Evolutionary conservation across 2,888 invertebrate species (phyloP), one percentile per base, ranked within the genome.

Genomic region (Zygaena filipendulae): DNA sequence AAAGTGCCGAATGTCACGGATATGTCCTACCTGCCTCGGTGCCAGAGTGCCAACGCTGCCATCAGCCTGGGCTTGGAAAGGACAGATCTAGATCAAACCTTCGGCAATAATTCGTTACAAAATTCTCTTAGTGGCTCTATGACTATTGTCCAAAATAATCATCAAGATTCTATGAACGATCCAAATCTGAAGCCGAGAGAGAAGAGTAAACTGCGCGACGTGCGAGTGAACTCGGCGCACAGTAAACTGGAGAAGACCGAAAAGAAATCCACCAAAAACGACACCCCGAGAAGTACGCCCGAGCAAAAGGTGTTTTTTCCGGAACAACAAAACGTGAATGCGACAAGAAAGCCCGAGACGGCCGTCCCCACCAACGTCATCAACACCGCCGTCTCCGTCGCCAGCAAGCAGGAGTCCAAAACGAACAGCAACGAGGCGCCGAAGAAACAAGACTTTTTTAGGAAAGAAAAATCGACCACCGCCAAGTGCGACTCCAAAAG

Each of bases 381-480:
- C 13, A 79, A 75, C 42, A 60, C 71, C 0, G 60, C 71, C 0
- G 58, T 52, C 12, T 47, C 69, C 1, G 56, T 69, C 10, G 59
- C 67, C 0, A 62, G 52, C 39, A 79, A 79, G 48, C 53, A 53
- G 2, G 79, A 81, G 9, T 47, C 61, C 0, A 80, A 79, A 48
- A 36, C 48, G 0, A n/a, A n/a, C n/a, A 33, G 57, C 3, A 58
- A 49, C 5, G 81, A 80, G 33, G 60, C 69, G 5, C 68, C 71
- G 1, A 81, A 80, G 38, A 81, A 81, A 30, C 79, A 77, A 49
- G 81, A 81, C 57, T 74, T 68, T 68, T 80, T 67, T 58, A 80
- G 80, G 60, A 79, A 80, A 36, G 77, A 71, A 48, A 83, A 75
- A 47, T 66, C 70, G 2, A 77, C 47, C 43, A 46, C 57, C 8